Percentiles rank a stretch among this genome's conserved stretches.
Evolutionary conservation across 1,140 invertebrate genomes (phyloP).

Genomic region (Macrobrachium nipponense): DNA sequence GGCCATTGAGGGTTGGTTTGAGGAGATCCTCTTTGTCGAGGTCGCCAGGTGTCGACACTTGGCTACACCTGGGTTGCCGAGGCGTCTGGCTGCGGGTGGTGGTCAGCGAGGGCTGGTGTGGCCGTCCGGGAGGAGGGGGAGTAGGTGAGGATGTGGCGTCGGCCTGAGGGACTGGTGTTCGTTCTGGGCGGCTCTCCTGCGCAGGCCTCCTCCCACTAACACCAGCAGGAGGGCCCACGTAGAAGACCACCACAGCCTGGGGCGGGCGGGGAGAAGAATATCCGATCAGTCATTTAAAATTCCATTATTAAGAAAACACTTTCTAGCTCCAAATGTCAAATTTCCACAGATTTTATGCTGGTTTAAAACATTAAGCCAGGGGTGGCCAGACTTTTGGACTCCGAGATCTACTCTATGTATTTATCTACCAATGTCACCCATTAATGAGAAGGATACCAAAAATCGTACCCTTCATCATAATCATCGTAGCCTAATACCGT

Average conservation of each 20-base stretch:
- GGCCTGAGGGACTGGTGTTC: slow-evolving; percentile 21
- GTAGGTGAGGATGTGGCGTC: slow-evolving; percentile 48
- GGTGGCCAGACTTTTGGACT: too few species aligned
- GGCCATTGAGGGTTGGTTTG: neutral
- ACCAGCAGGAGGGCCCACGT: slow-evolving; percentile 53
- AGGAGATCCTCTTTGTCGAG: neutral
- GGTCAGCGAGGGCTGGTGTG: slow-evolving; percentile 43
- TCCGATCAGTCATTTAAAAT: neutral
- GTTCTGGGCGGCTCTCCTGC: slow-evolving; percentile 1
- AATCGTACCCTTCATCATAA: too few species aligned
- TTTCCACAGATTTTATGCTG: too few species aligned
- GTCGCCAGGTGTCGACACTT: neutral
- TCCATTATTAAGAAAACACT: neutral
- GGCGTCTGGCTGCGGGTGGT: slow-evolving; percentile 43
- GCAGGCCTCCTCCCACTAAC: slow-evolving; percentile 36
- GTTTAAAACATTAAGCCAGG: too few species aligned
- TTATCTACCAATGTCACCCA: too few species aligned
- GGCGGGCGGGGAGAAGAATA: neutral
- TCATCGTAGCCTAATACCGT: too few species aligned
- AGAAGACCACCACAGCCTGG: slow-evolving; percentile 52
- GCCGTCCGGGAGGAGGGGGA: slow-evolving; percentile 31
- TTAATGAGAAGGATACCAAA: too few species aligned
- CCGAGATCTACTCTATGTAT: too few species aligned
- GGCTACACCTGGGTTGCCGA: slow-evolving; percentile 38
- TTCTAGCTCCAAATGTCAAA: too few species aligned